phyloP scores from a whole-genome alignment of 2,888 invertebrate genomes.

The Scaptomyza cyrtandrae region DNA sequence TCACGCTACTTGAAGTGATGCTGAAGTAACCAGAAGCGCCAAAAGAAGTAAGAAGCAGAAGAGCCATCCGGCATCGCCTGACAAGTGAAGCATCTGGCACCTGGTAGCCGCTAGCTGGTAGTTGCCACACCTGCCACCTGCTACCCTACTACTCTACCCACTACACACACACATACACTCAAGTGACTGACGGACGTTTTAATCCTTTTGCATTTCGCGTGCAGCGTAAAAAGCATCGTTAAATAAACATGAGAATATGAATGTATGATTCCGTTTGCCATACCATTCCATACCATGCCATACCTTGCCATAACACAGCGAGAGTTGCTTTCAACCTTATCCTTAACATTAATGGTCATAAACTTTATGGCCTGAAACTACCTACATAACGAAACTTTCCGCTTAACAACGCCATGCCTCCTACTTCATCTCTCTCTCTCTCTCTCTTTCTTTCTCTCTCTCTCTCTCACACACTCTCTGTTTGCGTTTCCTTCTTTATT shows the following conservation, averaged over 20 bases:
- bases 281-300: slow-evolving; percentile 13
- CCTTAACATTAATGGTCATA: slow-evolving; percentile 40
- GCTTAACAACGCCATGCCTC: neutral
- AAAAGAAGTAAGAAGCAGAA: neutral
- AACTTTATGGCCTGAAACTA: slow-evolving; percentile 55
- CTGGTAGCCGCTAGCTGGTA: slow-evolving; percentile 6
- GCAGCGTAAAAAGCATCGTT: slow-evolving; percentile 77
- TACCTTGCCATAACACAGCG: slow-evolving; percentile 4
- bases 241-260: slow-evolving; percentile 79
- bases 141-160: neutral
- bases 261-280: slow-evolving; percentile 62
- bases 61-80: slow-evolving; percentile 1
- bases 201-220: slow-evolving; percentile 74
- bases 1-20: slow-evolving; percentile 65
- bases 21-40: slow-evolving; percentile 8
- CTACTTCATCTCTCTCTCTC: too few relatives aligned
- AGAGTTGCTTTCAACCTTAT: slow-evolving; percentile 17
- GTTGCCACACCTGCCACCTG: slow-evolving; percentile 16
- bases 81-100: slow-evolving; percentile 4
- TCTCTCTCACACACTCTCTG: neutral
- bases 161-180: slow-evolving; percentile 7
- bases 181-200: slow-evolving; percentile 54
- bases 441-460: too few relatives aligned
- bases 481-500: slow-evolving; percentile 17
- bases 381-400: slow-evolving; percentile 23